phyloP scores from a whole-genome alignment of 2,888 invertebrate species.

The Anthophora plumipes region DNA sequence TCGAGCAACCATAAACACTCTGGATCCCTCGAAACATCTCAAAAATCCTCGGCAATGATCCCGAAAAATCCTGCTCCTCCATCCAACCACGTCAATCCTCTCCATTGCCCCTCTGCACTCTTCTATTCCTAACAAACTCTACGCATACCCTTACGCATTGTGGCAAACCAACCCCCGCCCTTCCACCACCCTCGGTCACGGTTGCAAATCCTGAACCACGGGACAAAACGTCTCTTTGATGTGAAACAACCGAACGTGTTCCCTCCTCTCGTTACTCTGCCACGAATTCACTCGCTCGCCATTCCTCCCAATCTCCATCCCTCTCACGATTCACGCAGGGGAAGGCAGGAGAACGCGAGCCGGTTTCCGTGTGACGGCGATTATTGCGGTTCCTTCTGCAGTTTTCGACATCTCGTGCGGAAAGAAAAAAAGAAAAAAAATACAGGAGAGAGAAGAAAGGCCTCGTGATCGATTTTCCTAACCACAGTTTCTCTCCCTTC shows the following conservation, averaged over 20 bases:
- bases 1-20: background rate
- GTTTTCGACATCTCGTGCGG: slow-evolving; percentile 46
- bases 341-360: background rate
- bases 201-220: slow-evolving; percentile 52
- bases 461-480: slow-evolving; percentile 22
- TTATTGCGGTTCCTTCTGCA: slow-evolving; percentile 61
- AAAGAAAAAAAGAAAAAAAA: too few species aligned
- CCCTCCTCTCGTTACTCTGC: slow-evolving; percentile 8
- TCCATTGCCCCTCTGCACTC: too few species aligned
- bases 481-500: background rate
- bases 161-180: too few species aligned
- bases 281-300: slow-evolving; percentile 18
- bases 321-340: background rate
- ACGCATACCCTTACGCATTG: slow-evolving; percentile 51
- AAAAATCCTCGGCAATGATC: background rate
- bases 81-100: background rate
- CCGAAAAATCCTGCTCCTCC: slow-evolving; percentile 2
- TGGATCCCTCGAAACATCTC: slow-evolving; percentile 6
- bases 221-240: slow-evolving; percentile 76
- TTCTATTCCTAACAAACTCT: background rate
- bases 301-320: slow-evolving; percentile 23
- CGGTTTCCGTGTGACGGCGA: slow-evolving; percentile 56
- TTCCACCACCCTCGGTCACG: slow-evolving; percentile 29
- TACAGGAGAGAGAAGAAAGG: too few species aligned
- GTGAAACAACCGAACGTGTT: slow-evolving; percentile 69